Conservation (phyloP, 2,888 invertebrate genomes). For the Lacanobia oleracea region DNA sequence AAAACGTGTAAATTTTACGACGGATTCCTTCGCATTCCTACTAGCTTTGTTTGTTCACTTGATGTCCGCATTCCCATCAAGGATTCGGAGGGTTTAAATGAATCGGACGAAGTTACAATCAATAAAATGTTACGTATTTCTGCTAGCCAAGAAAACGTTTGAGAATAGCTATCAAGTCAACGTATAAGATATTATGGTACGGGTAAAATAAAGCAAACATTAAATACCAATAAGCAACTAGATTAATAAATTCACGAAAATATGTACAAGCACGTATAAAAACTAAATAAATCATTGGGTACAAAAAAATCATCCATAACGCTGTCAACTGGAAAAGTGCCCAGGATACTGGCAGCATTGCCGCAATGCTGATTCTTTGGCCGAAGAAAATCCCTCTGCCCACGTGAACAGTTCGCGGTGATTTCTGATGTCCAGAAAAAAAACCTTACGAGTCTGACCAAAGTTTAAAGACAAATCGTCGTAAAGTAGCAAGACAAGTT, state of each 20-base stretch:
- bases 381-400: no score
- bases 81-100: constrained; percentile 57
- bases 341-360: no score
- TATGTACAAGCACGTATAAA: no score
- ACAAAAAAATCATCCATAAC: no score
- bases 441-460: constrained; percentile 51
- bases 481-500: constrained; percentile 73
- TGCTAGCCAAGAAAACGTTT: constrained; percentile 28
- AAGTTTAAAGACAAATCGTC: constrained; percentile 66
- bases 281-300: no score
- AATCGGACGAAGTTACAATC: constrained; percentile 52
- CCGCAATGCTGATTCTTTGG: no score
- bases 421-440: no score
- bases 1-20: constrained; percentile 64
- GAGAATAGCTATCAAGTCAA: constrained; percentile 44
- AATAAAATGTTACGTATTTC: constrained; percentile 50
- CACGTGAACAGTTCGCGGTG: no score
- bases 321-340: no score
- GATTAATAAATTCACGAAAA: no score
- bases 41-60: constrained; percentile 57
- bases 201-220: no score
- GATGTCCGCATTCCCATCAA: constrained; percentile 63
- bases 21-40: constrained; percentile 55
- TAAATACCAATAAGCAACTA: no score
- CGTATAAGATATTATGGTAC: constrained; percentile 23